phyloP scores from a whole-genome alignment of 2,888 invertebrate species.

The Tachina fera region DNA sequence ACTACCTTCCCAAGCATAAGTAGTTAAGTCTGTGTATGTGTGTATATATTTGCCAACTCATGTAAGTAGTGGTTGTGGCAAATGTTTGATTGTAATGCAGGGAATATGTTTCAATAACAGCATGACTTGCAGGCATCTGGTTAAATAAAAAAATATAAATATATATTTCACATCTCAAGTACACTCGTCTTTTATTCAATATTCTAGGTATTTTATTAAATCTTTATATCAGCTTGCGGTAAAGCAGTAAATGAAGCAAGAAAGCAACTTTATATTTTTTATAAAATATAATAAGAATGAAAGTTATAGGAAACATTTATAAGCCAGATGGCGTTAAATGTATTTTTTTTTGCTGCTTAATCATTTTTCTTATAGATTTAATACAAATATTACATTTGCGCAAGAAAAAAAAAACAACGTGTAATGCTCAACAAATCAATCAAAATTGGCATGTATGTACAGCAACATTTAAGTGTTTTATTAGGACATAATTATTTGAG shows the following conservation, averaged over 20 bases:
- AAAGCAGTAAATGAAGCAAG: neutral
- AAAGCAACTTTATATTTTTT: neutral
- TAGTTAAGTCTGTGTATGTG: too few species aligned
- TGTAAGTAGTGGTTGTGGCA: conserved; percentile 29
- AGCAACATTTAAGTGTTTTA: too few species aligned
- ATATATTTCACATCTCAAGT: conserved; percentile 23
- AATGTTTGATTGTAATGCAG: conserved; percentile 55
- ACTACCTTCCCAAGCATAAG: too few species aligned
- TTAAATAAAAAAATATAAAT: neutral
- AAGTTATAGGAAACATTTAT: neutral
- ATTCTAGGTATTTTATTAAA: conserved; percentile 33
- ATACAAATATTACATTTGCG: too few species aligned
- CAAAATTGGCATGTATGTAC: too few species aligned
- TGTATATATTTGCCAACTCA: neutral
- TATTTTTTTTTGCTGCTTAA: too few species aligned
- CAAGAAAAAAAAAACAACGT: too few species aligned
- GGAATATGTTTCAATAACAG: conserved; percentile 66
- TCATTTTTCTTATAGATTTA: too few species aligned
- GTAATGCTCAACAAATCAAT: too few species aligned
- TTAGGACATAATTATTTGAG: too few species aligned
- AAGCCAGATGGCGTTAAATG: too few species aligned
- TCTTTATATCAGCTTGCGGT: conserved; percentile 3
- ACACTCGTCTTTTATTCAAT: neutral
- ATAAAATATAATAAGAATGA: neutral
- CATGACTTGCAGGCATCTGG: conserved; percentile 69